Evolutionary conservation across 92 coral and sea anemone genomes (phyloP), one percentile per base, ranked within the genome.

Genomic region (Plumapathes pennacea): DNA sequence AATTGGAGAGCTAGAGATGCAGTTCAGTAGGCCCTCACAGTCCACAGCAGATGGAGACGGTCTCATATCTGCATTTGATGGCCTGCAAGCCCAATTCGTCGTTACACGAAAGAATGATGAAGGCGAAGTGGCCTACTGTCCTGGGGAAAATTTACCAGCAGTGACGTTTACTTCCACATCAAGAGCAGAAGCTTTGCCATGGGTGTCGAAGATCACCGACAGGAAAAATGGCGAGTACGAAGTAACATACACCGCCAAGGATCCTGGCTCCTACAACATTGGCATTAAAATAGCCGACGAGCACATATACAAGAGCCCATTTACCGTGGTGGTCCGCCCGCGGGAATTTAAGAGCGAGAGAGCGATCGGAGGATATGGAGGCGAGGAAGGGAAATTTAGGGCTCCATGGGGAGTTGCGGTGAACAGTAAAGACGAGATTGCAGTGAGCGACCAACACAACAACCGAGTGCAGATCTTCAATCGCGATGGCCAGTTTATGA

Each of bases 31-130:
- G 33, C 64, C 64, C 25, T 37, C 42, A 3, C 39, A 38, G 64
- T 39, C 64, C 36, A 57, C 25, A 38, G 64, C 64, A 5, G 50
- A 57, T 34, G 64, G 64, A 47, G 64, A 25, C 48, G 64, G 48
- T 26, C 64, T 57, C 20, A 57, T 37, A 47, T 11, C 17, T 17
- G 64, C 64, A 47, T 57, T 17, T 3, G 64, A 57, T n/a, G 64
- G 64, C 15, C 51, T 57, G 1, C 37, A 57, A 23, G 46, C 64
- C 18, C 7, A 38, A 18, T 57, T 57, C 12, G 42, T 37, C 8
- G 30, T 57, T 25, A 1, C 42, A 9, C 39, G 48, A 5, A 57
- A 57, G 50, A 57, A 57, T 18, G 64, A 57, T 50, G 48, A 28
- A 15, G 50, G 64, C 3, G 28, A 57, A 27, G 42, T 57, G 25